These are phyloP conservation scores for Ictalurus furcatus DNA, from an alignment of 2,113 vertebrate genomes.

Conservation along the genomic window DNA sequence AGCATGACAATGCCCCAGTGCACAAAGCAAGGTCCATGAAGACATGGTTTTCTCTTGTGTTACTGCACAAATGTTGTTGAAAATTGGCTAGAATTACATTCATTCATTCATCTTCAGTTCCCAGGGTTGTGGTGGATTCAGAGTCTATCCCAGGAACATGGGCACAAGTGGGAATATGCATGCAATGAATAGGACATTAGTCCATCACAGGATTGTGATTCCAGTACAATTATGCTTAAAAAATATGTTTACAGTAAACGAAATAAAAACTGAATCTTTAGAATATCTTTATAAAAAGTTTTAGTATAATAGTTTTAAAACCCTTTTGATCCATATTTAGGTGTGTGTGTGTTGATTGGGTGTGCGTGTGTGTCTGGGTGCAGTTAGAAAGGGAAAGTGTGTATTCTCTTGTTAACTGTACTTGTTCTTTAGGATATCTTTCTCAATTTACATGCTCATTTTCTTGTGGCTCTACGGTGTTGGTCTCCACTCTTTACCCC, in stretches of 20 bases:
- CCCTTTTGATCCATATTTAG: neutral
- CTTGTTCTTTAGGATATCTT: neutral
- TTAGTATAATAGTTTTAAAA: neutral
- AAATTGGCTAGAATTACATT: too few species aligned
- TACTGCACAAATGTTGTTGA: too few species aligned
- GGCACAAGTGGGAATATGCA: neutral
- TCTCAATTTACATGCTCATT: neutral
- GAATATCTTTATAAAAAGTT: neutral
- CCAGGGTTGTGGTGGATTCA: too few species aligned
- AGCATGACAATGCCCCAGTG: too few species aligned
- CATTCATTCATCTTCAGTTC: too few species aligned
- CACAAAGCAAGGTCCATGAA: too few species aligned
- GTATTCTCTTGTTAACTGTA: neutral
- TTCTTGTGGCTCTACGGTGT: neutral
- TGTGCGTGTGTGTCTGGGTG: neutral
- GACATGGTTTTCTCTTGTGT: neutral
- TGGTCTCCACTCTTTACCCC: neutral
- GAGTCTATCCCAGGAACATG: too few species aligned
- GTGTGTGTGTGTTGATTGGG: neutral
- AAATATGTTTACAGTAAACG: neutral
- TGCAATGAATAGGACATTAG: neutral
- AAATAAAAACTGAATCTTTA: neutral
- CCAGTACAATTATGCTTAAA: neutral
- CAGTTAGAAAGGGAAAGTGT: neutral
- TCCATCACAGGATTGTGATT: neutral